Percentiles rank a stretch among this genome's conserved stretches.
phyloP scores from a whole-genome alignment of 2,888 invertebrate species.

The Calameuta filiformis region DNA sequence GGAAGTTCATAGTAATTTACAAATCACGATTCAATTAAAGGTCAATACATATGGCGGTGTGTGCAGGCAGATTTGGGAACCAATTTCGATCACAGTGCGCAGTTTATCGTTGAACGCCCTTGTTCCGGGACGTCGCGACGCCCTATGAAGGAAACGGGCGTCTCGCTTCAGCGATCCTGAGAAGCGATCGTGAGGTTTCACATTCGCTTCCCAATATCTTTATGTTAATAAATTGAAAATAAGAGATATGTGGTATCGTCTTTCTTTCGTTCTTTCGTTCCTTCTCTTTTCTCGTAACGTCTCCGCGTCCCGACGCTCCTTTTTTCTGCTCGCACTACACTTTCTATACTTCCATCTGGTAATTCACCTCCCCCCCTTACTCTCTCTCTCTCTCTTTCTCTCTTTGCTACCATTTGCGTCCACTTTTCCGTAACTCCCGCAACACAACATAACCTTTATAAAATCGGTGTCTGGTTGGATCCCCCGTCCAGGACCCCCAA shows the following conservation, averaged over 20 bases:
- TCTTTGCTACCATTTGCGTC: background rate
- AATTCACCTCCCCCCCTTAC: background rate
- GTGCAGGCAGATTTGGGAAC: constrained; percentile 13
- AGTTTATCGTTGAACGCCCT: background rate
- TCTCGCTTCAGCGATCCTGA: background rate
- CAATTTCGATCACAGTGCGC: constrained; percentile 2
- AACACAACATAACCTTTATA: background rate
- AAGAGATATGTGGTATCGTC: constrained; percentile 49
- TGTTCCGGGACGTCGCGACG: background rate
- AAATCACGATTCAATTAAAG: constrained; percentile 60
- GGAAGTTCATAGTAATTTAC: constrained; percentile 62
- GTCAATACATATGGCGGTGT: constrained; percentile 47
- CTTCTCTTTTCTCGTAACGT: background rate
- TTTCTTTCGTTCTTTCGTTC: constrained; percentile 21
- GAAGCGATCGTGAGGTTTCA: background rate
- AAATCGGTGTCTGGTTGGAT: background rate
- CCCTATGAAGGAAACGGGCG: background rate
- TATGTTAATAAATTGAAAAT: constrained; percentile 31
- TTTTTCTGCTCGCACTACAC: background rate
- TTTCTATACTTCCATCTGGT: background rate
- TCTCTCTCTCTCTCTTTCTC: no score
- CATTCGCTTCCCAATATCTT: background rate
- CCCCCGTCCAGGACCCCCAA: background rate
- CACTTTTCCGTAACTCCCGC: background rate
- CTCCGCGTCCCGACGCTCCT: no score